phyloP scores from a whole-genome alignment of 2,797 vertebrate genomes.

The Australoheros facetus region DNA sequence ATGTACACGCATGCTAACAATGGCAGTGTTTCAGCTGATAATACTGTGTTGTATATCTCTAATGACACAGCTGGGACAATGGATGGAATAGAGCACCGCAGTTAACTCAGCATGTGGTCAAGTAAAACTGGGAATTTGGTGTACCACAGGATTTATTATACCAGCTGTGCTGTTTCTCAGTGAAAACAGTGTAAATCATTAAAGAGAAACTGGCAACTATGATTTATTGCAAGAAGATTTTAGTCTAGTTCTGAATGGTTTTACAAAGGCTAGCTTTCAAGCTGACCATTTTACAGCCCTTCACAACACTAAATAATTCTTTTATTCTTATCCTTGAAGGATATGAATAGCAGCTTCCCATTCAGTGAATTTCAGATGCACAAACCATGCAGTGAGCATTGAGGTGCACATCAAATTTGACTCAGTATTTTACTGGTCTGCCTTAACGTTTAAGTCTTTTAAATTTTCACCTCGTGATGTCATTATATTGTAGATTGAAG shows the following conservation, averaged over 20 bases:
- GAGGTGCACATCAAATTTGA: constrained; percentile 53
- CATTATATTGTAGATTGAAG: too few relatives aligned
- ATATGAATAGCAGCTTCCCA: constrained; percentile 20
- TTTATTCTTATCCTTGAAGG: constrained; percentile 17
- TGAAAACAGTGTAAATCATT: constrained; percentile 5
- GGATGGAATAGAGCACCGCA: not conserved
- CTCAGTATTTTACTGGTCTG: constrained; percentile 44
- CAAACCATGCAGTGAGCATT: constrained; percentile 27
- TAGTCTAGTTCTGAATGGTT: not conserved
- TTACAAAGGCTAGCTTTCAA: not conserved
- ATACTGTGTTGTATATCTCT: constrained; percentile 25
- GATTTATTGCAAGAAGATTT: not conserved
- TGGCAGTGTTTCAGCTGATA: constrained; percentile 9
- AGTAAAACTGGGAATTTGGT: constrained; percentile 18
- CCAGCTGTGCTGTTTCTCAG: constrained; percentile 6
- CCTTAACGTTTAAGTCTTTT: constrained; percentile 30
- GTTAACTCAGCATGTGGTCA: constrained; percentile 38
- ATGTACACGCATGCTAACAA: not conserved
- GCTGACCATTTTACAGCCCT: constrained; percentile 2
- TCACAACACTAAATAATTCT: constrained; percentile 12
- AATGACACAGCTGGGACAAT: constrained; percentile 41
- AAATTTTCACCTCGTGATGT: too few relatives aligned
- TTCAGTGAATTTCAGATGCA: constrained; percentile 45
- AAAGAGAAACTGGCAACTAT: not conserved
- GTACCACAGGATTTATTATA: constrained; percentile 1